Conservation (phyloP, 2,113 vertebrate species). For the western clawed frog (Xenopus tropicalis) region UCB_Xtro_10.0 CM004449.2:117809001-117809500, state of each 20-base stretch:
- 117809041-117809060: too few relatives aligned
- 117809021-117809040: too few relatives aligned
- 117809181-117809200: too few relatives aligned
- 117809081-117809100: too few relatives aligned
- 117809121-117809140: too few relatives aligned
- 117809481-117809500: neutral
- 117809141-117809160: too few relatives aligned
- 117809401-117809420: slow-evolving; percentile 13
- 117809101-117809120: too few relatives aligned
- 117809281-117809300: slow-evolving; percentile 2
- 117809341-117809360: neutral
- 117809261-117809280: too few relatives aligned
- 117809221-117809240: neutral
- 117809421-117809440: slow-evolving; percentile 15
- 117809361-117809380: neutral
- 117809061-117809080: too few relatives aligned
- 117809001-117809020: too few relatives aligned
- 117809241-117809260: neutral
- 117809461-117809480: slow-evolving; percentile 27
- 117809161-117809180: too few relatives aligned
- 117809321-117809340: neutral
- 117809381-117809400: slow-evolving; percentile 1
- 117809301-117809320: slow-evolving; percentile 1
- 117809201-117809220: neutral
- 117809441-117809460: neutral